Percentiles rank a stretch among this genome's conserved stretches.
Evolutionary conservation across 2,797 vertebrate species (phyloP).

Genomic region (Meda fulgida): DNA sequence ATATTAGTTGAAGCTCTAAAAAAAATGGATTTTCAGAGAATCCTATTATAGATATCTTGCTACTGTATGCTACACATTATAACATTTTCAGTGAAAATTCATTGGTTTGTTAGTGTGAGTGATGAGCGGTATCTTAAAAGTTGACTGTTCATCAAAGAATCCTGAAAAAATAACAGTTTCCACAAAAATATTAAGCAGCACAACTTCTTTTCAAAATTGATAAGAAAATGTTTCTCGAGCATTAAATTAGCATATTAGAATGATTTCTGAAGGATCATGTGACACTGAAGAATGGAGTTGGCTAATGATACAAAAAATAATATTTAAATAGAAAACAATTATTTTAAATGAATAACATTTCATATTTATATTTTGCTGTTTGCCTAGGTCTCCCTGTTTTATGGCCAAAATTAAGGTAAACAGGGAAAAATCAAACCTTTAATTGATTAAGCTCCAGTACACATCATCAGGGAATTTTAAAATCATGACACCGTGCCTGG

Average conservation of each 20-base stretch:
- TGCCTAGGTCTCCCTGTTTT: not conserved
- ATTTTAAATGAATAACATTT: no score
- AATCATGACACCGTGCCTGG: not conserved
- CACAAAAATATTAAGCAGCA: no score
- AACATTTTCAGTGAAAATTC: not conserved
- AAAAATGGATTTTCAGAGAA: not conserved
- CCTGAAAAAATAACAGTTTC: not conserved
- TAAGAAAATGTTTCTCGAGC: not conserved
- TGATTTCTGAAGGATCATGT: not conserved
- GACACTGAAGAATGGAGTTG: not conserved
- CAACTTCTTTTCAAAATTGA: no score
- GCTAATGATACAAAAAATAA: not conserved
- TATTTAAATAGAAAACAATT: no score
- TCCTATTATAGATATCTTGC: not conserved
- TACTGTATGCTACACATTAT: not conserved
- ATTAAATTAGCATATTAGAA: not conserved
- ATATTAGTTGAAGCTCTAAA: not conserved
- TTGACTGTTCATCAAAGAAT: not conserved
- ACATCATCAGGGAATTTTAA: not conserved
- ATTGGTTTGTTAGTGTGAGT: not conserved
- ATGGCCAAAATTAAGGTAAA: not conserved
- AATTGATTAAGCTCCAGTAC: no score
- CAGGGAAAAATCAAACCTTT: no score
- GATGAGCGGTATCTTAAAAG: not conserved
- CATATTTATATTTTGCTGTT: not conserved